These are phyloP conservation scores for Megaceryle maxima DNA, from an alignment of 2,113 vertebrate species.

Conservation along the genomic window DNA sequence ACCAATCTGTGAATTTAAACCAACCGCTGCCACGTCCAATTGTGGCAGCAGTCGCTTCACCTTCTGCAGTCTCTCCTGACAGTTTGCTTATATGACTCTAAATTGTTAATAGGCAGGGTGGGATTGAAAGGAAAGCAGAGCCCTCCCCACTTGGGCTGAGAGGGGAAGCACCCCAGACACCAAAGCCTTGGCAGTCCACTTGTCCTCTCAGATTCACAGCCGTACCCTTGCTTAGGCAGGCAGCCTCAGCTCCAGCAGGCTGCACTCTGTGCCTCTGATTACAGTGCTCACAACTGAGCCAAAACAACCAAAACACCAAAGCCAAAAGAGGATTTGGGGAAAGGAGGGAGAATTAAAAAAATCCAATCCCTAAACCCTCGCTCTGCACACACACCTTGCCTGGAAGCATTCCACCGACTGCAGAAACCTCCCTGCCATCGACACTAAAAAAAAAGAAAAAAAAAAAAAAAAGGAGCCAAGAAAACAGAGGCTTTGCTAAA, in stretches of 20 bases:
- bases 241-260: not conserved
- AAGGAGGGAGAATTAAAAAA: not conserved
- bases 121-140: not conserved
- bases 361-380: not conserved
- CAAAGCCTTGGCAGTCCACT: not conserved
- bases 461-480: not conserved
- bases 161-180: not conserved
- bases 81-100: not conserved
- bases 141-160: not conserved
- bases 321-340: not conserved
- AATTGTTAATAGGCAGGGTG: accelerated
- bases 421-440: not conserved
- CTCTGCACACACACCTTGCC: accelerated
- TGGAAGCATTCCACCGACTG: not conserved
- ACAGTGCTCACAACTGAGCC: not conserved
- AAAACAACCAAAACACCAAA: not conserved
- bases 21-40: not conserved
- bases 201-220: accelerated
- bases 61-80: not conserved
- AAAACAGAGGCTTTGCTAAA: not conserved
- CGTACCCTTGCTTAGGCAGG: not conserved
- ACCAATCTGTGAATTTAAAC: not conserved
- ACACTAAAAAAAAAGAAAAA: not conserved
- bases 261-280: not conserved
- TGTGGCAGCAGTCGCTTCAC: not conserved